Percentiles rank a stretch among this genome's conserved stretches.
phyloP scores from a whole-genome alignment of 2,888 invertebrate species.

The Gibbula magus region DNA sequence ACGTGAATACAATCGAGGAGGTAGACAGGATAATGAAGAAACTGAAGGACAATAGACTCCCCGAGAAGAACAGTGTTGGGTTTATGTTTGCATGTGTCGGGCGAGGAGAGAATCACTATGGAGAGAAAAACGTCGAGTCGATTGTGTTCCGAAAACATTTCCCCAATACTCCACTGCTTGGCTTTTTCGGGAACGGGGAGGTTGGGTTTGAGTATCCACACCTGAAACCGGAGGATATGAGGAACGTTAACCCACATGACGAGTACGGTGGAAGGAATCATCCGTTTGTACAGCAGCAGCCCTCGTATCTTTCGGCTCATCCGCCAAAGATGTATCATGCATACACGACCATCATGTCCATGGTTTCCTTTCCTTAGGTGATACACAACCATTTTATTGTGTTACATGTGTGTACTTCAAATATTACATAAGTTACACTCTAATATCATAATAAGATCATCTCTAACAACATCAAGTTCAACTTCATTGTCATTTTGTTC shows the following conservation, averaged over 20 bases:
- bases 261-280: constrained; percentile 8
- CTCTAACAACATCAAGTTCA: not conserved
- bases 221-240: not conserved
- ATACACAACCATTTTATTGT: no score
- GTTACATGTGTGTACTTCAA: no score
- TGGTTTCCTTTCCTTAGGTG: constrained; percentile 46
- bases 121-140: constrained; percentile 73
- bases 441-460: not conserved
- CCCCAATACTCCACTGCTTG: constrained; percentile 76
- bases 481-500: no score
- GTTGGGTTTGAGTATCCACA: constrained; percentile 70
- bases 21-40: constrained; percentile 52
- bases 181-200: constrained; percentile 77
- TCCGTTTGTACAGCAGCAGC: constrained; percentile 28
- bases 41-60: constrained; percentile 53
- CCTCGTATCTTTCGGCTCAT: constrained; percentile 23
- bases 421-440: not conserved
- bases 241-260: not conserved
- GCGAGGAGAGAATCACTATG: constrained; percentile 70
- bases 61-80: constrained; percentile 65
- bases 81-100: constrained; percentile 77
- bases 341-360: constrained; percentile 63
- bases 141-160: constrained; percentile 73
- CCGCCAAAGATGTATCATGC: constrained; percentile 62
- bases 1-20: constrained; percentile 40